A percentile compares a stretch with the other conserved stretches of the same genome.
Conservation (phyloP, 2,888 invertebrate genomes). For the Deroplatys truncata region DNA sequence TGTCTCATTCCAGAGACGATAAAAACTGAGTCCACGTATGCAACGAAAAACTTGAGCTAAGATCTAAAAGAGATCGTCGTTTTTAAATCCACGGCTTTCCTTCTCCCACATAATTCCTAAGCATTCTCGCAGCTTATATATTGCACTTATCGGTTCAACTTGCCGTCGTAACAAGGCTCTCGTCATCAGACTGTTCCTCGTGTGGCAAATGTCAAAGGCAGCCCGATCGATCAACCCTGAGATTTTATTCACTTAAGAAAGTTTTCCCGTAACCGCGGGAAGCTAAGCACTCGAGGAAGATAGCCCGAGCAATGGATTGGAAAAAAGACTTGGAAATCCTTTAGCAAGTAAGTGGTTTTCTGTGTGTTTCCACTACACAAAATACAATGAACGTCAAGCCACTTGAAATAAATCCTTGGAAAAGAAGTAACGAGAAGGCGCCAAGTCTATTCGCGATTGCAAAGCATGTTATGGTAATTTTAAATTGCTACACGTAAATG, state of each 20-base stretch:
- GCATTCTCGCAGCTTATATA: not conserved
- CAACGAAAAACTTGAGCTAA: too few relatives aligned
- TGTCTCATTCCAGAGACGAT: too few relatives aligned
- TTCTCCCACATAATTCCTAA: too few relatives aligned
- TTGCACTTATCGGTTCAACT: not conserved
- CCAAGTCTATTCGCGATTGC: not conserved
- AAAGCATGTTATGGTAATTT: too few relatives aligned
- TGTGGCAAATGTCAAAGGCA: not conserved
- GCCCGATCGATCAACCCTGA: not conserved
- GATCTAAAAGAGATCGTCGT: too few relatives aligned
- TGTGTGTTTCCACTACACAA: not conserved
- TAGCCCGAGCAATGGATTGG: not conserved
- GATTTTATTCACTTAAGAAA: not conserved
- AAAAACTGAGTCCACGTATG: too few relatives aligned
- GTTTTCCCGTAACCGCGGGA: not conserved
- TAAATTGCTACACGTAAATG: too few relatives aligned
- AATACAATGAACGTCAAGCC: not conserved
- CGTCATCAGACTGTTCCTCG: not conserved
- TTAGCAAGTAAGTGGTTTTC: not conserved
- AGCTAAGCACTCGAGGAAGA: not conserved
- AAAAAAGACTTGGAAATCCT: not conserved
- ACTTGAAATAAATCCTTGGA: not conserved
- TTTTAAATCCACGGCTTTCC: too few relatives aligned
- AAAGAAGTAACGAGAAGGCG: not conserved
- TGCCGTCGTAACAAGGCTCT: not conserved